Evolutionary conservation across 2,113 vertebrate genomes (phyloP).

Genomic region (Centropristis striata): DNA sequence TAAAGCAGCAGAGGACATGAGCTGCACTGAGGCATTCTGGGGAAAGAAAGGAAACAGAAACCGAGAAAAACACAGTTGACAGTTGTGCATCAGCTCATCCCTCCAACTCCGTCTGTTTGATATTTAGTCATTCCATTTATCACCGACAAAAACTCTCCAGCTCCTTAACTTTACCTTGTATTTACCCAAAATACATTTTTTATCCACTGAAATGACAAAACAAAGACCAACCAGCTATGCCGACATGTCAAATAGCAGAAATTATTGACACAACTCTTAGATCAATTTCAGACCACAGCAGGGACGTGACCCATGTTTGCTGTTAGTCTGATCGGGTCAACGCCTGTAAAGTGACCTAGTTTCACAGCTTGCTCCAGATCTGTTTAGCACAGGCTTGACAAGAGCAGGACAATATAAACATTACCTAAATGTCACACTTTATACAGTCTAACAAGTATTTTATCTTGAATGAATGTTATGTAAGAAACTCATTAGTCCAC

Average conservation of each 20-base stretch:
- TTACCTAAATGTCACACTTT: not conserved
- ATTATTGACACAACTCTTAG: not conserved
- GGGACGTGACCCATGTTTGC: slow-evolving; percentile 16
- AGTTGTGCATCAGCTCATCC: slow-evolving; percentile 40
- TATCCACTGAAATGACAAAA: not conserved
- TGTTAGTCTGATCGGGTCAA: slow-evolving; percentile 12
- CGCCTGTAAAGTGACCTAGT: slow-evolving; percentile 16
- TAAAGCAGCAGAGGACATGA: slow-evolving; percentile 73
- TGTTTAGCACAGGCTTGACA: not conserved
- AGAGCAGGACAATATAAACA: not conserved
- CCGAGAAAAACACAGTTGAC: slow-evolving; percentile 31
- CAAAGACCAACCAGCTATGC: not conserved
- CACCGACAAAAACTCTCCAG: slow-evolving; percentile 2
- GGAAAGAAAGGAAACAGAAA: slow-evolving; percentile 61
- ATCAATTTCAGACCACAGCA: slow-evolving; percentile 4
- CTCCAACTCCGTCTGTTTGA: not conserved
- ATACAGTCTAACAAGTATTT: too few relatives aligned
- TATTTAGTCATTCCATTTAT: slow-evolving; percentile 13
- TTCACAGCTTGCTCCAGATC: slow-evolving; percentile 25
- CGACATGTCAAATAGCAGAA: not conserved
- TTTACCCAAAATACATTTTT: not conserved
- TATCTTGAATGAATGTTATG: too few relatives aligned
- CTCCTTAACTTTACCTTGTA: not conserved
- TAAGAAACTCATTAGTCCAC: not conserved
- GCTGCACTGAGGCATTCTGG: slow-evolving; percentile 62